Base-by-base conservation (phyloP, 2,797 vertebrate genomes). In the Sebastiscus albofasciatus region DNA sequence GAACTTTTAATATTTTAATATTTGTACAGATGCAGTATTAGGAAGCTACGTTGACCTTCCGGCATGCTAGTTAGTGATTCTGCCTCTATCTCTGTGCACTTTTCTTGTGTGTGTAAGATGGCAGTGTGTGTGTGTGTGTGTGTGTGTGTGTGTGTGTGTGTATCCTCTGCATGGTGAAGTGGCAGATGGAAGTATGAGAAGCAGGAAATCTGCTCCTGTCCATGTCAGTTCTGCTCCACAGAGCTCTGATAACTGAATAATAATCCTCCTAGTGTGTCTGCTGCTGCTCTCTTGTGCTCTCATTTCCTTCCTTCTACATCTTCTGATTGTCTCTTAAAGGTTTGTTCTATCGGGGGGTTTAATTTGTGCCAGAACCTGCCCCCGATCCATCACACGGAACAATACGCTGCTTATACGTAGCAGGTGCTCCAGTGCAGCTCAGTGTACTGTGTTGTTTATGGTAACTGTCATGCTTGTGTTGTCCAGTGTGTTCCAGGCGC, bases 171-270 rank as follows among this genome's bases (percentile, higher is more conserved):
- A 93, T 91, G 93, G 92, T 71, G 88, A 94, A 94, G 93, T 95
- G 94, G 91, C 93, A 95, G 95, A 95, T 94, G 92, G 94, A 96
- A 93, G 93, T 92, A 92, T 93, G 93, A 95, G 94, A 95, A 95
- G 94, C 94, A 95, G 92, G 94, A 95, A 95, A 94, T 95, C 94
- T 95, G 94, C 94, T 95, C 92, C 94, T 95, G 95, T 95, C 93
- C 89, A 84, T 95, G 95, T 96, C 95, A 95, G 95, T 94, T 96
- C 95, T 95, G 94, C 94, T 95, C 92, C 91, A 93, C 90, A 79
- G 94, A 95, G 85, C 94, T 94, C 92, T 95, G 94, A 96, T 96
- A 96, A 95, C 95, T 94, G 93, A 95, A 96, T 96, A 96, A 96
- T 96, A 95, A 96, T 95, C 88, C 89, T 90, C 90, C 78, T 77